phyloP scores from a whole-genome alignment of 1,140 invertebrate species.

The Diachasma alloeum region DNA sequence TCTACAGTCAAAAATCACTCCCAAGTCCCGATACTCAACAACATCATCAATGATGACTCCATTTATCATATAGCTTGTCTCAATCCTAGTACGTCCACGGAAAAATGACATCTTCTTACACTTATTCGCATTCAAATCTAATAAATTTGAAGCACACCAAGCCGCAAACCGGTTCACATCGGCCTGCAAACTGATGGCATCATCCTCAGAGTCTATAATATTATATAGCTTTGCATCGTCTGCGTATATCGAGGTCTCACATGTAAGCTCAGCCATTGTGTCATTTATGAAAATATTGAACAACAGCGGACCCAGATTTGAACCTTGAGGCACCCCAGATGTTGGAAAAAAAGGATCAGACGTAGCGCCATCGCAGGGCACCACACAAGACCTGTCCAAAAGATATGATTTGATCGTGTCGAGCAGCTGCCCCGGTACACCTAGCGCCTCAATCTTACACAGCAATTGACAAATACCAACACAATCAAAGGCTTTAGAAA shows the following conservation, averaged over 20 bases:
- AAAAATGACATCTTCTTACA: not conserved
- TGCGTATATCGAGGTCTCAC: not conserved
- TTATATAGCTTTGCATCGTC: not conserved
- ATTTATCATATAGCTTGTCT: not conserved
- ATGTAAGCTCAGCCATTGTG: too few species aligned
- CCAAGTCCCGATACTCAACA: not conserved
- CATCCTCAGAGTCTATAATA: not conserved
- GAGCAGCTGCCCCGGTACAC: not conserved
- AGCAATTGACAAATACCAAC: constrained; percentile 23
- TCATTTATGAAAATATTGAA: not conserved
- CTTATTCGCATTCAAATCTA: not conserved
- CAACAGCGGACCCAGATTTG: constrained; percentile 19
- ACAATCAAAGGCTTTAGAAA: constrained; percentile 48
- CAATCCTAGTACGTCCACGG: not conserved
- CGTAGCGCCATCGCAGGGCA: too few species aligned
- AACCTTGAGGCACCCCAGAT: constrained; percentile 21
- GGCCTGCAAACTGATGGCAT: not conserved
- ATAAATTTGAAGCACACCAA: not conserved
- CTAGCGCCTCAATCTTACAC: not conserved
- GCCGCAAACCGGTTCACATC: not conserved
- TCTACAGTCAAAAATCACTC: constrained; percentile 17
- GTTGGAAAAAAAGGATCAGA: not conserved
- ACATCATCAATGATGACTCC: not conserved
- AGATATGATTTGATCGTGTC: too few species aligned
- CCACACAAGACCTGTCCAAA: too few species aligned